Evolutionary conservation across 2,888 invertebrate genomes (phyloP), one percentile per base, ranked within the genome.

Genomic region (Carcina quercana): DNA sequence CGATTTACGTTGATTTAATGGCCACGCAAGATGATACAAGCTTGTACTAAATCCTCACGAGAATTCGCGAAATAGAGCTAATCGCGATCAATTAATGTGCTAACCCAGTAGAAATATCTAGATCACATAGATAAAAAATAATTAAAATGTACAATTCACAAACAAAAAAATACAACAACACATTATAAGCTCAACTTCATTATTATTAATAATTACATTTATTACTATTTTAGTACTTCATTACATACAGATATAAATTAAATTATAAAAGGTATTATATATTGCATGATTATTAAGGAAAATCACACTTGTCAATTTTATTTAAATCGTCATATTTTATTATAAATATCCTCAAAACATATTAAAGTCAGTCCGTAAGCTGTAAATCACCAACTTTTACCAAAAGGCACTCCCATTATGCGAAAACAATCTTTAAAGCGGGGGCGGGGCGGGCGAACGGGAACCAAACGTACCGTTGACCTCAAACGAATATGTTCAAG

Each of bases 321-420:
- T 42, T 32, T 50, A 42, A 47, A 58, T 52, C 53, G 51, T 43
- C n/a, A n/a, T 43, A 43, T 51, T 50, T 50, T 35, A 49, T 62
- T 67, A 70, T 59, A 70, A 71, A 70, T 68, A 73, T 72, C 73
- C n/a, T 64, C 51, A 47, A 61, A 71, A 67, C 62, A 55, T 67
- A 61, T 64, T 53, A 65, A 68, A 67, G 65, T 72, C 73, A 72
- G 73, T 76, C 68, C 68, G 47, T 53, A 50, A 59, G 62, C 61
- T 53, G 59, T 51, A 54, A 59, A 61, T 58, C 64, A 66, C 65
- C 52, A 58, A 54, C 47, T 53, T 53, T 46, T 39, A 56, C 60
- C 66, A 58, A 68, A 76, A 79, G 79, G 76, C 78, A 78, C 79
- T 76, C 68, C n/a, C 67, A 58, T 51, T 43, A 65, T 59, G 65